Percentiles rank a stretch among this genome's conserved stretches.
phyloP scores from a whole-genome alignment of 1,140 invertebrate species.

The Brachionus rubens region DNA sequence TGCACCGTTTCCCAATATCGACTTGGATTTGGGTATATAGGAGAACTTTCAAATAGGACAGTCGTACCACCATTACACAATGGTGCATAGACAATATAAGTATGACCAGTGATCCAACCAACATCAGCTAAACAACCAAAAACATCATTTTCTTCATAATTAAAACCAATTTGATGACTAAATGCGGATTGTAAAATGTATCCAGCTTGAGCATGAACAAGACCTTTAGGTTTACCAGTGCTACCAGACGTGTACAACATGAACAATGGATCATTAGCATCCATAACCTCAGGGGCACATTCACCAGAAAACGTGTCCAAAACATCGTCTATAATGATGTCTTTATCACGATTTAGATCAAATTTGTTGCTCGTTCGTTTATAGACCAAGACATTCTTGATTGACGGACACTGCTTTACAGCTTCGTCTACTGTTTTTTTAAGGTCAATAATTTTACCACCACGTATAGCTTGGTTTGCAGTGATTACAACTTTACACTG shows the following conservation, averaged over 20 bases:
- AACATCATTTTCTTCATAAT: slow-evolving; percentile 60
- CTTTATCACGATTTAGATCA: background rate
- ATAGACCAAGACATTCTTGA: slow-evolving; percentile 62
- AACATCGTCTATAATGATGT: slow-evolving; percentile 51
- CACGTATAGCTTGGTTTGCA: slow-evolving; percentile 62
- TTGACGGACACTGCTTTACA: slow-evolving; percentile 57
- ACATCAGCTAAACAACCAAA: slow-evolving; percentile 66
- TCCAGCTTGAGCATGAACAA: slow-evolving; percentile 63
- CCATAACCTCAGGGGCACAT: slow-evolving; percentile 59
- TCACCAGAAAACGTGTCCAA: slow-evolving; percentile 48
- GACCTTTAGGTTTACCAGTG: slow-evolving; percentile 65
- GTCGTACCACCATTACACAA: slow-evolving; percentile 64
- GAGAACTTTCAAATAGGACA: slow-evolving; percentile 64
- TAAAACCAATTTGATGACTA: slow-evolving; percentile 62
- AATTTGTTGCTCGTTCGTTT: slow-evolving; percentile 49
- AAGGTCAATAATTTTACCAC: slow-evolving; percentile 61
- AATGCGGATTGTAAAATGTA: slow-evolving; percentile 63
- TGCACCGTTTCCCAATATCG: slow-evolving; percentile 65
- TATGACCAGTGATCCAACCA: slow-evolving; percentile 67
- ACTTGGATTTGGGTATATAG: slow-evolving; percentile 64
- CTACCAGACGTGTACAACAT: slow-evolving; percentile 66
- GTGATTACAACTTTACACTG: slow-evolving; percentile 60
- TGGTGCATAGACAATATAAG: slow-evolving; percentile 65
- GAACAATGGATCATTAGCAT: slow-evolving; percentile 64
- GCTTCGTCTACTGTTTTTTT: slow-evolving; percentile 64